Evolutionary conservation across 2,888 invertebrate species (phyloP).

Genomic region (Globia sparganii): DNA sequence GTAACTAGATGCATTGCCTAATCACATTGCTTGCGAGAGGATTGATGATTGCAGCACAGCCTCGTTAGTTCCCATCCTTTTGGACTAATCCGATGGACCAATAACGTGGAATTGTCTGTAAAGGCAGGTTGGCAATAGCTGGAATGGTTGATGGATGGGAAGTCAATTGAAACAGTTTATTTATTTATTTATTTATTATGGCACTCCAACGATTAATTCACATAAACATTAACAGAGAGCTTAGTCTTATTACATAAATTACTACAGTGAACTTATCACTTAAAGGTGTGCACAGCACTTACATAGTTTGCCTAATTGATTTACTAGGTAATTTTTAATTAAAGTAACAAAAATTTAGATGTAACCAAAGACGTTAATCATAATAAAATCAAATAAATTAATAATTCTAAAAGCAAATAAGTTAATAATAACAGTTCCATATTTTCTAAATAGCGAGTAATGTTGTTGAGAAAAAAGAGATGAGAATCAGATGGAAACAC

Average conservation of each 20-base stretch:
- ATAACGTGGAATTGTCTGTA: constrained; percentile 7
- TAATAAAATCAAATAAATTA: no score
- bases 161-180: neutral
- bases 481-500: neutral
- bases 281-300: no score
- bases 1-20: constrained; percentile 62
- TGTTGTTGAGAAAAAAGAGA: neutral
- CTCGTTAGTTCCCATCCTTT: constrained; percentile 52
- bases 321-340: no score
- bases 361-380: no score
- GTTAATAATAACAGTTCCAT: neutral
- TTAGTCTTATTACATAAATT: no score
- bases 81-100: constrained; percentile 23
- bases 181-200: no score
- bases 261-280: no score
- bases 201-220: no score
- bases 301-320: no score
- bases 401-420: no score
- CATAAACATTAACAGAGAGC: no score
- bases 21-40: constrained; percentile 49
- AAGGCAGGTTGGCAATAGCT: neutral
- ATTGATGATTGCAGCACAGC: constrained; percentile 53
- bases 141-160: neutral
- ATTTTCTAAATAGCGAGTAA: neutral
- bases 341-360: no score